Conservation (phyloP, 1,140 invertebrate genomes). For the Conus ventricosus region DNA sequence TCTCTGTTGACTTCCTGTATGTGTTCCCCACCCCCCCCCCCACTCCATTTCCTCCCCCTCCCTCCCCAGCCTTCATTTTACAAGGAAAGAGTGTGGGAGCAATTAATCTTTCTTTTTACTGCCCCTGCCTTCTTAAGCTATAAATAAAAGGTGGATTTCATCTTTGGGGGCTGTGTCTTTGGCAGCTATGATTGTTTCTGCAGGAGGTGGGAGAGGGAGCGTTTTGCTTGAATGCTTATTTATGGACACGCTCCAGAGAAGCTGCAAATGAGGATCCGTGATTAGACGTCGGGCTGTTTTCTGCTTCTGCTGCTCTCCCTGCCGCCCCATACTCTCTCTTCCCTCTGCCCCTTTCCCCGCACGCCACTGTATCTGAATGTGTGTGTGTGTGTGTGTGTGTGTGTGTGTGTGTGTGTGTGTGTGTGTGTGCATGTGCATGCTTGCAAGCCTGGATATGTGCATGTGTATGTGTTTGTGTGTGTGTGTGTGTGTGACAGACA, state of each 20-base stretch:
- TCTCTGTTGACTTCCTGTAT: background rate
- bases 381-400: background rate
- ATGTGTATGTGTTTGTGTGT: background rate
- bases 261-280: constrained; percentile 14
- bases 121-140: background rate
- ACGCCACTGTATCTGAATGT: background rate
- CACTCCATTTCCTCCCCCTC: background rate
- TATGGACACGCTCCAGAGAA: constrained; percentile 23
- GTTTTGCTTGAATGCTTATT: constrained; percentile 21
- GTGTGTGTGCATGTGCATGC: background rate
- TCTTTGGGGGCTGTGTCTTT: background rate
- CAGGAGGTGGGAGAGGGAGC: background rate
- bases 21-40: background rate
- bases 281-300: constrained; percentile 9
- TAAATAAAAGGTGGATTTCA: constrained; percentile 22
- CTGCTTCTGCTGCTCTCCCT: background rate
- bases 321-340: background rate
- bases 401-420: background rate
- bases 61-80: background rate
- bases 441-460: background rate
- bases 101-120: constrained; percentile 21
- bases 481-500: background rate
- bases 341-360: background rate
- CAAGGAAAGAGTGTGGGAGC: background rate
- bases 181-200: constrained; percentile 13